Percentiles rank a stretch among this genome's conserved stretches.
Conservation (phyloP, 2,113 vertebrate species). For the Rhagologus leucostigma region DNA sequence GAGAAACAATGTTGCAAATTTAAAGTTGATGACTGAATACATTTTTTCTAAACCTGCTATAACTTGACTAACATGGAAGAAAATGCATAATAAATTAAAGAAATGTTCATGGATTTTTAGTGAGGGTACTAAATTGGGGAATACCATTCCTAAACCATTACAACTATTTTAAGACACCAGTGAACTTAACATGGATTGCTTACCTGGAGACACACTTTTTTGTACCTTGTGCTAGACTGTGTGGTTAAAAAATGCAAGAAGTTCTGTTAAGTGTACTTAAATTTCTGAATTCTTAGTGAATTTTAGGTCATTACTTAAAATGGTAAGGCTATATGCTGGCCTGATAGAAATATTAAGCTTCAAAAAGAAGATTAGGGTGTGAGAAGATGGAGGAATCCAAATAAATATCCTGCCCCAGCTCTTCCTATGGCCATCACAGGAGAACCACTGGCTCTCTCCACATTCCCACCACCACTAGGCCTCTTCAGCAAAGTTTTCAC, state of each 20-base stretch:
- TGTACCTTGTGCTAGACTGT: background rate
- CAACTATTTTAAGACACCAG: background rate
- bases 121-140: rapidly evolving
- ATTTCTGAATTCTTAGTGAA: background rate
- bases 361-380: background rate
- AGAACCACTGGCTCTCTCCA: rapidly evolving
- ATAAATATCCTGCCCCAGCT: background rate
- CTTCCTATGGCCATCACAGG: background rate
- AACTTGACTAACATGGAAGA: background rate
- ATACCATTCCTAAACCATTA: background rate
- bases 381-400: background rate
- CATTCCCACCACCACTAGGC: rapidly evolving
- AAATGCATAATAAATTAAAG: background rate
- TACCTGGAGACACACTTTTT: background rate
- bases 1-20: background rate
- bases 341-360: background rate
- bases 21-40: background rate
- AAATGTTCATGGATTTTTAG: background rate
- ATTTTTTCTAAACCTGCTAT: background rate
- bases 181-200: background rate
- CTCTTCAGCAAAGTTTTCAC: background rate
- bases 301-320: background rate
- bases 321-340: background rate
- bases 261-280: background rate
- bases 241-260: background rate